phyloP scores from a whole-genome alignment of 2,797 vertebrate genomes.

The Cottoperca gobio region DNA sequence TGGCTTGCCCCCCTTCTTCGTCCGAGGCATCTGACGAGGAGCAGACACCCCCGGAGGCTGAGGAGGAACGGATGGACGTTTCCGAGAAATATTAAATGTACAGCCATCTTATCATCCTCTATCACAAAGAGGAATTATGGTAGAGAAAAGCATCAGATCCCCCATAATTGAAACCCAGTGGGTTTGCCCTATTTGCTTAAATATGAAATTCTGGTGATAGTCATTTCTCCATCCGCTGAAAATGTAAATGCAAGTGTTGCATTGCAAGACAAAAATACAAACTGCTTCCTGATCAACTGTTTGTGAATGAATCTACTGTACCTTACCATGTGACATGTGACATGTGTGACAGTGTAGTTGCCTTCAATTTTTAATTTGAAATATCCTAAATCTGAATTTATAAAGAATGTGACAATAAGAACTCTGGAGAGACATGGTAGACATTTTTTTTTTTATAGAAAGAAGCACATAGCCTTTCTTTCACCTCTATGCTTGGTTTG shows the following conservation, averaged over 20 bases:
- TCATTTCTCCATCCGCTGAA: constrained; percentile 31
- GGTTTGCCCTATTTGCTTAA: constrained; percentile 43
- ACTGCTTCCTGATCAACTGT: neutral
- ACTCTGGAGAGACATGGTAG: constrained; percentile 11
- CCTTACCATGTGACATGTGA: neutral
- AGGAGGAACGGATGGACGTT: no score
- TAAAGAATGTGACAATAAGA: constrained; percentile 13
- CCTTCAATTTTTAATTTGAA: constrained; percentile 1
- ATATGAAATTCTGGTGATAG: constrained; percentile 35
- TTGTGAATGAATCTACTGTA: neutral
- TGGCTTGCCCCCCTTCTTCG: no score
- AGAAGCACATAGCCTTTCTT: constrained; percentile 36
- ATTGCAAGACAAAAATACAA: neutral
- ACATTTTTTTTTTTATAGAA: constrained; percentile 63
- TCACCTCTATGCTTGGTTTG: constrained; percentile 72
- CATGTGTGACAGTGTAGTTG: neutral
- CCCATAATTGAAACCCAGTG: constrained; percentile 32
- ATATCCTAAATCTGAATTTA: neutral
- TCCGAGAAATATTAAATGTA: no score
- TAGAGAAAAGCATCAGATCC: constrained; percentile 17
- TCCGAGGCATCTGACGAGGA: no score
- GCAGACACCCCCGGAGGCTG: no score
- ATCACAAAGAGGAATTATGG: constrained; percentile 13
- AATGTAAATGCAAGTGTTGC: neutral
- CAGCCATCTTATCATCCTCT: constrained; percentile 18